Conservation (phyloP, 2,113 vertebrate species). For the Cettia cetti region DNA sequence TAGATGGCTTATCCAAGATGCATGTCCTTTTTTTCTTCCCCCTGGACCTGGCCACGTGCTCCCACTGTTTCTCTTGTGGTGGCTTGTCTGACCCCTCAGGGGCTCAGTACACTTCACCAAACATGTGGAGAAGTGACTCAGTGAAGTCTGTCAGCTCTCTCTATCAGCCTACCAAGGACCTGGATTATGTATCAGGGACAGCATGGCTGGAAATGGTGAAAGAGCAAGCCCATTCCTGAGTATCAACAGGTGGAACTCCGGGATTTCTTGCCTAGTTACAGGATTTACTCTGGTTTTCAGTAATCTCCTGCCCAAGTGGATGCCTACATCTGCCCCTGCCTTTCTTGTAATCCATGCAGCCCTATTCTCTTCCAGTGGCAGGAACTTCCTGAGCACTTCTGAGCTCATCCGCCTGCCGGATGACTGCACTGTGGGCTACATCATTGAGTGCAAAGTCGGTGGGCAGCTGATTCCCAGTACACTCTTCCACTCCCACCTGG, state of each 20-base stretch:
- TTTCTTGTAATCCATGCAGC: background rate
- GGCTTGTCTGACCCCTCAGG: background rate
- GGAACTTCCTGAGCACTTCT: conserved; percentile 80
- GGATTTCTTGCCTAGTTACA: background rate
- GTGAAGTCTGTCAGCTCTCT: background rate
- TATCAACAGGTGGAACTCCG: background rate
- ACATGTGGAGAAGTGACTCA: background rate
- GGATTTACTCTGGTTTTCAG: background rate
- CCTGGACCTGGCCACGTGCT: background rate
- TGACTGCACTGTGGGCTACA: conserved; percentile 92
- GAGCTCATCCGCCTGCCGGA: conserved; percentile 87
- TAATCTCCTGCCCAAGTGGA: background rate
- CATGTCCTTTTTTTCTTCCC: background rate
- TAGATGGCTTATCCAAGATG: background rate
- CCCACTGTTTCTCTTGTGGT: background rate
- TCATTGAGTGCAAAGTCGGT: conserved; percentile 81
- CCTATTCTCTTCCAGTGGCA: conserved; percentile 67
- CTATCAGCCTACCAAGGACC: background rate
- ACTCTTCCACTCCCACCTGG: conserved; percentile 92
- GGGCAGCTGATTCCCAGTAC: conserved; percentile 78
- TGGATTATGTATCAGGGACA: background rate
- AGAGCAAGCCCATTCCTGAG: background rate
- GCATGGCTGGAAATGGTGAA: background rate
- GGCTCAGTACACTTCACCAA: background rate
- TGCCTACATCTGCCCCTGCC: background rate